Evolutionary conservation across 2,797 vertebrate genomes (phyloP).

Genomic region (Ctenochaetus hawaiiensis): DNA sequence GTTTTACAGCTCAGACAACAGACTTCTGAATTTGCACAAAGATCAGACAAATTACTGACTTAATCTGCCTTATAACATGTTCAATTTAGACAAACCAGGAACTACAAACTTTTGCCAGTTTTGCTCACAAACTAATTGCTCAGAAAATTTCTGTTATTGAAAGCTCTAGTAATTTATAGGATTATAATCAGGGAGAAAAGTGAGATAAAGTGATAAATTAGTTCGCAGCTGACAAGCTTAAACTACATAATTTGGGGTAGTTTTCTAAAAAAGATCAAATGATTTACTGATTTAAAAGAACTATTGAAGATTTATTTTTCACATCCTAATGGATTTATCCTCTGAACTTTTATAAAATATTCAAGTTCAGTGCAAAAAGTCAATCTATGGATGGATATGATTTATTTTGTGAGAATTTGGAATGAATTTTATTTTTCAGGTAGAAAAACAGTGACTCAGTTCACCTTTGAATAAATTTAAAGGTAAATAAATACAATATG

Average conservation of each 20-base stretch:
- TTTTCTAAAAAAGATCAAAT: neutral
- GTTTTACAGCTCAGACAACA: too few relatives aligned
- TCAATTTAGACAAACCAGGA: neutral
- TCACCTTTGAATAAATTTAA: neutral
- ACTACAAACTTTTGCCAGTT: neutral
- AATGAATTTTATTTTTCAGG: neutral
- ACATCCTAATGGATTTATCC: neutral
- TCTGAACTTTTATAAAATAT: neutral
- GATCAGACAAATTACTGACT: too few relatives aligned
- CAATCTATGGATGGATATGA: neutral
- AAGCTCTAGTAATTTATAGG: neutral
- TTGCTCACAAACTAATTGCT: too few relatives aligned
- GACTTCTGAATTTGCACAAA: too few relatives aligned
- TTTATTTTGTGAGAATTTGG: neutral
- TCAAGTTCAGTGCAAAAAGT: too few relatives aligned
- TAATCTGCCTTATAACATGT: neutral
- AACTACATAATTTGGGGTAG: neutral
- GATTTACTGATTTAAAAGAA: neutral
- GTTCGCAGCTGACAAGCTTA: neutral
- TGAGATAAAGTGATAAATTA: neutral
- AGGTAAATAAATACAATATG: too few relatives aligned
- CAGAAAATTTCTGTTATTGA: too few relatives aligned
- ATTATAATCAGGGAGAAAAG: neutral
- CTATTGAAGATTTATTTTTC: neutral
- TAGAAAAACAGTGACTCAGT: neutral